Evolutionary conservation across 2,888 invertebrate genomes (phyloP).

Genomic region (Cephalotes varians): DNA sequence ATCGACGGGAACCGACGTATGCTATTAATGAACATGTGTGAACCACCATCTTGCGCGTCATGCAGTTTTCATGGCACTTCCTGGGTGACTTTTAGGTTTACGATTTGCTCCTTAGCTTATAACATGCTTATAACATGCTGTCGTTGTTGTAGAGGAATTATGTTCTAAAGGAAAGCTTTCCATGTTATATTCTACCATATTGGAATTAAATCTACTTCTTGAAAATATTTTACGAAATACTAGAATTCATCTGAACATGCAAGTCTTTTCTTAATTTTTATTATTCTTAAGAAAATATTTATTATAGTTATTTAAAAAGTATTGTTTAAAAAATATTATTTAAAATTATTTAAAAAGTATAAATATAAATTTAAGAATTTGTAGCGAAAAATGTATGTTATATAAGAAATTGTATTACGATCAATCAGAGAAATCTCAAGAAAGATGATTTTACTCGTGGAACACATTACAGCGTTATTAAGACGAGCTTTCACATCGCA

Average conservation of each 20-base stretch:
- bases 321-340: background rate
- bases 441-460: background rate
- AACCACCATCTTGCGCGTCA: slow-evolving; percentile 64
- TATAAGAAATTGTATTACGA: background rate
- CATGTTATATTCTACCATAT: background rate
- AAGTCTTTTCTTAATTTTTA: background rate
- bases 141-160: background rate
- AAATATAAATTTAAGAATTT: background rate
- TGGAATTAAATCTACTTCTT: background rate
- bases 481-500: slow-evolving; percentile 16
- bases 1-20: slow-evolving; percentile 71
- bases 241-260: background rate
- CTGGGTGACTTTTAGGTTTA: slow-evolving; percentile 32
- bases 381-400: background rate
- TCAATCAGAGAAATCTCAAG: slow-evolving; percentile 6
- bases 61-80: slow-evolving; percentile 35
- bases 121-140: background rate
- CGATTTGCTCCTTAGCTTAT: slow-evolving; percentile 28
- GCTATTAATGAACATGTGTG: slow-evolving; percentile 80
- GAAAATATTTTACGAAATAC: background rate
- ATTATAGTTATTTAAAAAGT: too few species aligned
- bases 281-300: background rate
- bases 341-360: background rate
- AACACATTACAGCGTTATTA: background rate
- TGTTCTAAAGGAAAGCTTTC: background rate